A percentile compares a stretch with the other conserved stretches of the same genome.
These are phyloP conservation scores for Mythimna vitellina DNA, from an alignment of 2,888 invertebrate species.

Conservation along the genomic window DNA sequence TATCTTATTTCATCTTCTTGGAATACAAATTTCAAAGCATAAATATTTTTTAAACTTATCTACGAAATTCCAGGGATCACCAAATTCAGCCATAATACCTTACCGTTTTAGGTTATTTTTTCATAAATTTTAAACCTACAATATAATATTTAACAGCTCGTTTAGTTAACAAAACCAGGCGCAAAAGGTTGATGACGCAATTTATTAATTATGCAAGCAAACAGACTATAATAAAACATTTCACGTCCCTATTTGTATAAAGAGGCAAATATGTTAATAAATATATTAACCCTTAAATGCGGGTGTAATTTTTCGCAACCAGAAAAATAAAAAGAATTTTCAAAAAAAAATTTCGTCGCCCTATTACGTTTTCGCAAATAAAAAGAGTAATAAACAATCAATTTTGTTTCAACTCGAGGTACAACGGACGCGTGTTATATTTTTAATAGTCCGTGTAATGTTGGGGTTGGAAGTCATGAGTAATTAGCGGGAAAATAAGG, in stretches of 20 bases:
- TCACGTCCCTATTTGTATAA: constrained; percentile 30
- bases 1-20: neutral
- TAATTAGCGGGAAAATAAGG: constrained; percentile 11
- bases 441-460: constrained; percentile 61
- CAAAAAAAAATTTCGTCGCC: constrained; percentile 22
- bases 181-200: constrained; percentile 18
- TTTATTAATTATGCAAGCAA: constrained; percentile 51
- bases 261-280: constrained; percentile 44
- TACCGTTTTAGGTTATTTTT: neutral
- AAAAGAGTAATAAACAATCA: constrained; percentile 59
- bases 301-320: constrained; percentile 3
- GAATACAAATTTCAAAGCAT: neutral
- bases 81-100: neutral
- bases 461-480: neutral
- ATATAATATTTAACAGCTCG: constrained; percentile 20
- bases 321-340: constrained; percentile 19
- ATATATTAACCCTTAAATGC: constrained; percentile 49
- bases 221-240: constrained; percentile 34
- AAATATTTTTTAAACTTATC: neutral
- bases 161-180: constrained; percentile 28
- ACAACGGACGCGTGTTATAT: constrained; percentile 54
- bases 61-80: neutral
- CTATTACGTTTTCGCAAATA: constrained; percentile 48
- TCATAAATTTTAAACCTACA: constrained; percentile 16
- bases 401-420: constrained; percentile 59